Evolutionary conservation across 2,888 invertebrate genomes (phyloP).

Genomic region (Phania funesta): DNA sequence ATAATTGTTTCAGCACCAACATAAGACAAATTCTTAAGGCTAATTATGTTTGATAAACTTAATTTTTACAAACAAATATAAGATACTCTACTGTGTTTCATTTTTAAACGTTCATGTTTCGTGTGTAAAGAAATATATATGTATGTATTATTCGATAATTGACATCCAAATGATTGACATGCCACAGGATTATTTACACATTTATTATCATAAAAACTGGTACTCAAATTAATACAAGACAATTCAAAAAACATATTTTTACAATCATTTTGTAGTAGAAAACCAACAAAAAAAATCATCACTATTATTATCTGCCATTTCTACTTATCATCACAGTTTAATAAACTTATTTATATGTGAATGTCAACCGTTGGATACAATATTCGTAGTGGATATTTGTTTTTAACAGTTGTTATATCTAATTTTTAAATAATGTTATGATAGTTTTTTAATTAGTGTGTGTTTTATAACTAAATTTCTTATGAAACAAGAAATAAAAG

Average conservation of each 20-base stretch:
- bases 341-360: slow-evolving; percentile 46
- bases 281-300: slow-evolving; percentile 37
- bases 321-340: slow-evolving; percentile 50
- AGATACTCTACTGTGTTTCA: slow-evolving; percentile 11
- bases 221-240: slow-evolving; percentile 11
- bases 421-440: slow-evolving; percentile 17
- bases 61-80: slow-evolving; percentile 18
- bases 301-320: slow-evolving; percentile 33
- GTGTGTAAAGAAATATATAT: slow-evolving; percentile 30
- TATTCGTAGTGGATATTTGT: slow-evolving; percentile 40
- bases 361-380: slow-evolving; percentile 46
- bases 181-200: slow-evolving; percentile 50
- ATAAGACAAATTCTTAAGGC: slow-evolving; percentile 24
- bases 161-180: slow-evolving; percentile 47
- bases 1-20: slow-evolving; percentile 47
- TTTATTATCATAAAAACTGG: not conserved
- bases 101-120: slow-evolving; percentile 15
- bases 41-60: slow-evolving; percentile 15
- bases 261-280: slow-evolving; percentile 12
- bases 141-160: slow-evolving; percentile 24
- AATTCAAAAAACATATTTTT: slow-evolving; percentile 12
- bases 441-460: slow-evolving; percentile 23
- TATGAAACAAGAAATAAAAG: slow-evolving; percentile 31
- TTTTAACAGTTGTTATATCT: slow-evolving; percentile 42
- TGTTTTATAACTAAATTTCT: slow-evolving; percentile 41